phyloP scores from a whole-genome alignment of 2,797 vertebrate genomes.

The Crocidura indochinensis region DNA sequence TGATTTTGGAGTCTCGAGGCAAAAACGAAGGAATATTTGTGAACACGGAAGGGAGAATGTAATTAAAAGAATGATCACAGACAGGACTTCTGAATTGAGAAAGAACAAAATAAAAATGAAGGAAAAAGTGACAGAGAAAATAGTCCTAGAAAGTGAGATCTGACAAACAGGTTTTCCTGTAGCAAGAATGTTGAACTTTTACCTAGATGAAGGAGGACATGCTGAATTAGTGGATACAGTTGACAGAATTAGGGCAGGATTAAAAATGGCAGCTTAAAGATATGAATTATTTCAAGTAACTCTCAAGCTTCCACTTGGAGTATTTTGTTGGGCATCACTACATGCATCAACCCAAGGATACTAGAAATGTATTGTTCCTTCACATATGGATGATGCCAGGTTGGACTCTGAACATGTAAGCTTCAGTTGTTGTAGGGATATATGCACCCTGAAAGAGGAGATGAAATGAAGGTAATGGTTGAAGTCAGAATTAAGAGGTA shows the following conservation, averaged over 20 bases:
- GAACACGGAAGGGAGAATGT: neutral
- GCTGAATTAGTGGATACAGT: conserved; percentile 4
- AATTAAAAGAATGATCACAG: neutral
- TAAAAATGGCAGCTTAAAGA: conserved; percentile 32
- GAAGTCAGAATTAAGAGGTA: neutral
- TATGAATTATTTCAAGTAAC: neutral
- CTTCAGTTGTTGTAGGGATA: neutral
- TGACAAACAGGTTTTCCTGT: neutral
- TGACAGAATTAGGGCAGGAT: neutral
- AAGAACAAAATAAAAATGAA: conserved; percentile 27
- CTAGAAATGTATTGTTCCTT: neutral
- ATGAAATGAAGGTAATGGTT: neutral
- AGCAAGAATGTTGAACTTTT: neutral
- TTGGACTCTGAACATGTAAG: neutral
- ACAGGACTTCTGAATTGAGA: neutral
- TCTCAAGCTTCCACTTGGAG: neutral
- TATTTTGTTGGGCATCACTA: neutral
- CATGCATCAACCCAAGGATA: neutral
- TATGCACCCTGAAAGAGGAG: neutral
- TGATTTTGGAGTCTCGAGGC: conserved; percentile 34
- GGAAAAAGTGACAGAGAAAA: conserved; percentile 20
- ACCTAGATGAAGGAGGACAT: neutral
- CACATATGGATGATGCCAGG: neutral
- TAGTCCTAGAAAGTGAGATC: neutral
- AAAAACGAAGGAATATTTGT: conserved; percentile 48